Conservation (phyloP, 2,888 invertebrate species). For the Perizoma affinitatum region DNA sequence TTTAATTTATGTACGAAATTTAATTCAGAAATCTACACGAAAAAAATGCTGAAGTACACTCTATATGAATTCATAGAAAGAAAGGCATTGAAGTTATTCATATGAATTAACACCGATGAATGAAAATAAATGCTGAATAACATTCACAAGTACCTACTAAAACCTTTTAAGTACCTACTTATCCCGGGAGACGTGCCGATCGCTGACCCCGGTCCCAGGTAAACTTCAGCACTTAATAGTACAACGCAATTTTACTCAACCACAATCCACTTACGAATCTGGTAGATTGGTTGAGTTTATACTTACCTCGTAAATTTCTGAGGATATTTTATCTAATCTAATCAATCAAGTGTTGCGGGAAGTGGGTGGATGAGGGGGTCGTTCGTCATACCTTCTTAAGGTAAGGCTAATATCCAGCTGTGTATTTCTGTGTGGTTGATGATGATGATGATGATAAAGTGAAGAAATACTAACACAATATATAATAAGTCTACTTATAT, state of each 20-base stretch:
- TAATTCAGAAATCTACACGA: too few relatives aligned
- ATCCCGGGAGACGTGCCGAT: slow-evolving; percentile 8
- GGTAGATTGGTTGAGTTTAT: background rate
- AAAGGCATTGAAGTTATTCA: too few relatives aligned
- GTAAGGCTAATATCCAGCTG: too few relatives aligned
- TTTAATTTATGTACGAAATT: too few relatives aligned
- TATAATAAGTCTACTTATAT: too few relatives aligned
- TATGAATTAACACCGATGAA: too few relatives aligned
- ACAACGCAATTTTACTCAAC: slow-evolving; percentile 11
- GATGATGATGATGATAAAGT: too few relatives aligned
- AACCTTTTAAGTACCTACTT: background rate
- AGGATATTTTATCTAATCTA: background rate
- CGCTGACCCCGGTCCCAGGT: slow-evolving; percentile 16
- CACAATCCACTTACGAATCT: slow-evolving; percentile 6
- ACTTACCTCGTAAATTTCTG: background rate
- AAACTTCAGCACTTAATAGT: slow-evolving; percentile 4
- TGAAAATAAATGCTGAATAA: slow-evolving; percentile 12
- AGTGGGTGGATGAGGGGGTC: background rate
- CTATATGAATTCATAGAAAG: too few relatives aligned
- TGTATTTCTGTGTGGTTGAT: too few relatives aligned
- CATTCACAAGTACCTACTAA: slow-evolving; percentile 7
- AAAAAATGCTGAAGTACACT: too few relatives aligned
- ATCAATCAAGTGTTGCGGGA: background rate
- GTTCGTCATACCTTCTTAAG: too few relatives aligned
- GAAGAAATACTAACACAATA: too few relatives aligned